A percentile compares a stretch with the other conserved stretches of the same genome.
Evolutionary conservation across 2,888 invertebrate genomes (phyloP).

Genomic region (Limnephilus auricula): DNA sequence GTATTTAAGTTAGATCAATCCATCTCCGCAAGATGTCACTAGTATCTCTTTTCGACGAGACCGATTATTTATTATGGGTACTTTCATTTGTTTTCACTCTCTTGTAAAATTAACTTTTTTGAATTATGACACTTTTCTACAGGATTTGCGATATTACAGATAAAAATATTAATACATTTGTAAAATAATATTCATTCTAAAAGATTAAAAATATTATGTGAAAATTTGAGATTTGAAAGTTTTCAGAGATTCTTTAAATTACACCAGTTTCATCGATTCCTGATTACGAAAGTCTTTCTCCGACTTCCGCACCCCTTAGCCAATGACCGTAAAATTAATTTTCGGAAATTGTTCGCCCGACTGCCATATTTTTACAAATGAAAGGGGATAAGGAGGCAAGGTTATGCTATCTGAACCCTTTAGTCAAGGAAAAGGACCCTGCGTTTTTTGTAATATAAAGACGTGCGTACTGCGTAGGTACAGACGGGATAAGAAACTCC

Average conservation of each 20-base stretch:
- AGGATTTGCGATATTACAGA: not conserved
- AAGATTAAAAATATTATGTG: not conserved
- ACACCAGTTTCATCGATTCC: slow-evolving; percentile 5
- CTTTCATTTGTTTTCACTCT: too few relatives aligned
- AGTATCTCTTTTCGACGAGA: too few relatives aligned
- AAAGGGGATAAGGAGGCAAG: slow-evolving; percentile 60
- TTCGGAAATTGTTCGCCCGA: slow-evolving; percentile 63
- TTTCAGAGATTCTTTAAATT: not conserved
- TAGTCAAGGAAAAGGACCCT: slow-evolving; percentile 30
- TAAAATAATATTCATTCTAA: not conserved
- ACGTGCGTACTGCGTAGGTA: slow-evolving; percentile 8
- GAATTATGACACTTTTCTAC: too few relatives aligned
- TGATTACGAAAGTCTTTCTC: not conserved
- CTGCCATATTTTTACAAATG: slow-evolving; percentile 63
- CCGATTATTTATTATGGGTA: too few relatives aligned
- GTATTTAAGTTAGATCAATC: too few relatives aligned
- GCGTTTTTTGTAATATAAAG: slow-evolving; percentile 28
- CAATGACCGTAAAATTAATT: slow-evolving; percentile 66
- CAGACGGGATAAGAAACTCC: slow-evolving; percentile 43
- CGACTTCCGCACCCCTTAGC: slow-evolving; percentile 47
- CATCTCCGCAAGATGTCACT: too few relatives aligned
- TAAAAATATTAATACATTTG: not conserved
- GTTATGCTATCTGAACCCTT: slow-evolving; percentile 45
- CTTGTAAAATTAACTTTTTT: too few relatives aligned
- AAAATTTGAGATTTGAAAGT: not conserved